Conservation (phyloP, 2,797 vertebrate species). For the Cossypha dichroa region DNA sequence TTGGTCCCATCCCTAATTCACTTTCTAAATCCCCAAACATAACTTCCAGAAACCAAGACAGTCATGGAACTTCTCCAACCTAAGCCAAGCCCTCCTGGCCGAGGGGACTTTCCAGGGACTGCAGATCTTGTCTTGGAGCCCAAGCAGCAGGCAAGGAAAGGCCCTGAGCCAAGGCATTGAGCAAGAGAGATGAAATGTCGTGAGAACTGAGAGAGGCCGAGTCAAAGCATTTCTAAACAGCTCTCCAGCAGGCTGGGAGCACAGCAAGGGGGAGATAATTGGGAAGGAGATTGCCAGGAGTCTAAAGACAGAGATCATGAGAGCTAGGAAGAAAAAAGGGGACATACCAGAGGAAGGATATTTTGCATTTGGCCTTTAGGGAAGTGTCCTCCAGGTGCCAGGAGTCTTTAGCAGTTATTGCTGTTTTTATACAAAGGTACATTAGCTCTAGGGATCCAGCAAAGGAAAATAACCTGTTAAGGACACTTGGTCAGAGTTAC, state of each 20-base stretch:
- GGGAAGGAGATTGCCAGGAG: background rate
- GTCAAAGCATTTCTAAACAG: background rate
- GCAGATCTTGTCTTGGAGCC: background rate
- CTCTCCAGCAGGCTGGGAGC: background rate
- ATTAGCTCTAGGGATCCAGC: background rate
- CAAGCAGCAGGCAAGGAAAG: background rate
- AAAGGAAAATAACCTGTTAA: background rate
- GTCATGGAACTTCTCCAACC: background rate
- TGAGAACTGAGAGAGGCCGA: background rate
- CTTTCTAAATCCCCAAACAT: background rate
- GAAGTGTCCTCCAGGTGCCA: background rate
- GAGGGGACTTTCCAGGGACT: constrained; percentile 34
- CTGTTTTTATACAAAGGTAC: background rate
- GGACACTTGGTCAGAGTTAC: background rate
- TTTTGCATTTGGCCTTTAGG: background rate
- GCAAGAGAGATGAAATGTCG: background rate
- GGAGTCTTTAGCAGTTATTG: background rate
- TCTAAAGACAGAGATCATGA: background rate
- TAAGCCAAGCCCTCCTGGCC: background rate
- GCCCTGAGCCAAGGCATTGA: constrained; percentile 4
- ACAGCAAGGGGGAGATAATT: background rate
- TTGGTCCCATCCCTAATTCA: background rate
- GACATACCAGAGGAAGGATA: background rate
- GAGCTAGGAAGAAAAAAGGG: background rate
- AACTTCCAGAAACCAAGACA: background rate